Percentiles rank a stretch among this genome's conserved stretches.
Conservation (phyloP, 2,113 vertebrate genomes). For the Pagrus major region DNA sequence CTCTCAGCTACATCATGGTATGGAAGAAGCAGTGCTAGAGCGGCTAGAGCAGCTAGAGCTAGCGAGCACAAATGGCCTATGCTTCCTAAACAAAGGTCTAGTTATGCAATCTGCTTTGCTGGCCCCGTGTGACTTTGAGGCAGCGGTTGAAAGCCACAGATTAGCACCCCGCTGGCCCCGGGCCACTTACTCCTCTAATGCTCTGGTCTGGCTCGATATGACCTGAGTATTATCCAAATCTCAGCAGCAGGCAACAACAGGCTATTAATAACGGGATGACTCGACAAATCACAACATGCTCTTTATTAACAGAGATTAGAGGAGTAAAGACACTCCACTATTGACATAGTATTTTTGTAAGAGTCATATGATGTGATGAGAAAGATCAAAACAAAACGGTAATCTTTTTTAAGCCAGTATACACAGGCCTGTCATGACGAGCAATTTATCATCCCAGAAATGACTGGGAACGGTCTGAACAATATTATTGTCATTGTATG, state of each 20-base stretch:
- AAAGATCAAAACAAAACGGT: slow-evolving; percentile 7
- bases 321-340: neutral
- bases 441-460: too few relatives aligned
- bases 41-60: slow-evolving; percentile 31
- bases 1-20: slow-evolving; percentile 50
- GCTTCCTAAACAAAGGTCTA: slow-evolving; percentile 70
- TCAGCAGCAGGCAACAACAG: slow-evolving; percentile 50
- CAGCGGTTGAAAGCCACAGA: slow-evolving; percentile 75
- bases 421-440: too few relatives aligned
- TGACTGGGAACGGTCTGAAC: too few relatives aligned
- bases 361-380: neutral
- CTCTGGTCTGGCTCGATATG: slow-evolving; percentile 62
- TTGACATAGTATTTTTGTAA: neutral
- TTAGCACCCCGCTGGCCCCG: slow-evolving; percentile 71
- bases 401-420: too few relatives aligned
- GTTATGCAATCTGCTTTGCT: slow-evolving; percentile 75
- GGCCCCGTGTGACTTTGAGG: slow-evolving; percentile 72
- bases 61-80: slow-evolving; percentile 49
- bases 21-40: slow-evolving; percentile 20
- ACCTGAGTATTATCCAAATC: slow-evolving; percentile 64
- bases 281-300: slow-evolving; percentile 43
- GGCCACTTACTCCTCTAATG: slow-evolving; percentile 72
- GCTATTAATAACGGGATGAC: slow-evolving; percentile 70
- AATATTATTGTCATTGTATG: too few relatives aligned
- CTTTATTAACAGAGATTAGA: slow-evolving; percentile 35